These are phyloP conservation scores for Apantesis nais DNA, from an alignment of 2,888 invertebrate species.

Conservation along the genomic window DNA sequence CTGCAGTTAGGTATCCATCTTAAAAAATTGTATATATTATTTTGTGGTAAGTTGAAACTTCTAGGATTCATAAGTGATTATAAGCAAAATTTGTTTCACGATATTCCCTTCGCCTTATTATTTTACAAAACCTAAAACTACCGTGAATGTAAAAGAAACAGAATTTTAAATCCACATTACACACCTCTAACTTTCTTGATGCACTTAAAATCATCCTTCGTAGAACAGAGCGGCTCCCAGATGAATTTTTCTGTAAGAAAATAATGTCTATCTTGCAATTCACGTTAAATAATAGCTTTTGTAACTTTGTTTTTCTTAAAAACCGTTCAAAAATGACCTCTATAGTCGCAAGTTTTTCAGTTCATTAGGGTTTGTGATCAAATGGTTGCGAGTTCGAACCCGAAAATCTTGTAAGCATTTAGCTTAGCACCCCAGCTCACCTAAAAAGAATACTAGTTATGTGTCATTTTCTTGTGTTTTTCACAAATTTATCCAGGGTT, in stretches of 20 bases:
- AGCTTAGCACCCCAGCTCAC: too few relatives aligned
- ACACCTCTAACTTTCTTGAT: conserved; percentile 68
- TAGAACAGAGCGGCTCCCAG: conserved; percentile 71
- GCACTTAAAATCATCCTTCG: conserved; percentile 66
- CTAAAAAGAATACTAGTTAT: background rate
- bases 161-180: background rate
- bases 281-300: background rate
- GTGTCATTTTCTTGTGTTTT: background rate
- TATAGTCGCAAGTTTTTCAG: too few relatives aligned
- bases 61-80: too few relatives aligned
- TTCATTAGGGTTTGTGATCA: too few relatives aligned
- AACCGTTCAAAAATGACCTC: too few relatives aligned
- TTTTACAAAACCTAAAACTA: background rate
- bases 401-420: too few relatives aligned
- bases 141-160: background rate
- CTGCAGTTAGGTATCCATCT: too few relatives aligned
- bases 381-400: background rate
- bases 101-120: background rate
- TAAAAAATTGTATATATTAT: too few relatives aligned
- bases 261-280: background rate
- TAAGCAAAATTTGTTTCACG: too few relatives aligned
- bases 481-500: too few relatives aligned
- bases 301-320: background rate
- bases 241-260: conserved; percentile 62
- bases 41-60: too few relatives aligned